Evolutionary conservation across 2,888 invertebrate species (phyloP), one percentile per base, ranked within the genome.

Genomic region (Sclerodermus sp.): DNA sequence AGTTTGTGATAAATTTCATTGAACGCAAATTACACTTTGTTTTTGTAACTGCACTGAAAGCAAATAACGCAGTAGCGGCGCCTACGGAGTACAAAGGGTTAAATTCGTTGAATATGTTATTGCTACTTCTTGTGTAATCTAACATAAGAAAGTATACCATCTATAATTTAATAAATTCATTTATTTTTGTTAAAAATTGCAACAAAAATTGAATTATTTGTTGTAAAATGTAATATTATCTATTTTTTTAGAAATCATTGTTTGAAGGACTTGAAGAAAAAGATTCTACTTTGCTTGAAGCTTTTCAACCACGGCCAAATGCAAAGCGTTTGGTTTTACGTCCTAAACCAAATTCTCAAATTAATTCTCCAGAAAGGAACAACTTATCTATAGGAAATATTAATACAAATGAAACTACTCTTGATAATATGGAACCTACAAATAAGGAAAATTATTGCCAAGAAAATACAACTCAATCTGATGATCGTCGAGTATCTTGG

Each of bases 221-320:
- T 5, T 40, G 29, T 32, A 30, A 13, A 17, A n/a, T 47, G 5
- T 14, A 12, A 2, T 37, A n/a, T 32, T 12, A 18, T 9, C 1
- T 23, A 39, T n/a, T 51, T 57, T 58, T 57, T 2, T 53, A 88
- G 83, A 89, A 89, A 74, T 87, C 88, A 0, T 77, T 96, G 1
- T 96, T 96, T 76, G 94, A 93, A 68, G 94, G 93, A 0, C 78
- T 93, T 1, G 91, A 91, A 60, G 93, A 93, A 64, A 87, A 88
- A 9, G 90, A 91, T 70, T 82, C 85, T 5, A 83, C 82, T 41
- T 68, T 87, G 0, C 83, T 86, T 50, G 84, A 84, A 51, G 74
- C 74, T 81, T 64, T 80, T 83, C 58, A 83, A 77, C 54, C 73
- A 81, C 56, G 87, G 81, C 67, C 85, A 9, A 87, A 85, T 64